Base-by-base conservation (phyloP, 2,888 invertebrate genomes). In the Caenorhabditis japonica region DNA sequence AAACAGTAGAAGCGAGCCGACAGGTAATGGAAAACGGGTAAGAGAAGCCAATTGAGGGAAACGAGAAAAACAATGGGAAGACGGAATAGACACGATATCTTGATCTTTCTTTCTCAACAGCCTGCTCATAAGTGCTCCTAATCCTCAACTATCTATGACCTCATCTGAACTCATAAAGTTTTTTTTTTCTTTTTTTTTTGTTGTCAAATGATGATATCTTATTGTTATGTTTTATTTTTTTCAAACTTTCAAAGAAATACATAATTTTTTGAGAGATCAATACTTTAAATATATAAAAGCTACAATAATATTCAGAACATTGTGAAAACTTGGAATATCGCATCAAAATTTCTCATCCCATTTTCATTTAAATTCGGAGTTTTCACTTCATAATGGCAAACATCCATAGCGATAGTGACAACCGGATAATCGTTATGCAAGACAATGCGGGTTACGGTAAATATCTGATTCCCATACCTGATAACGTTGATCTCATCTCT, bases 381-480 rank as follows among this genome's bases (percentile, higher is more conserved):
- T n/a, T 30, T 30, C 30, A 30, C 30, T 30, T 10, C 30, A 30
- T 30, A 41, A n/a, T 38, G 13, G 10, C 39, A 23, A 53, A 44
- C 44, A 53, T 10, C 43, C 46, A 23, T 53, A 17, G 36, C 44
- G 62, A 62, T 62, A 7, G 33, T 55, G 62, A 55, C 62, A 64
- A 64, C 62, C 47, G 62, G 55, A 64, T 55, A 55, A 64, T 38
- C n/a, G 25, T 55, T 51, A 64, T 38, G 62, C 38, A 55, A 47
- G 30, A 7, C 7, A 10, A 30, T 10, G 30, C 5, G 27, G 49
- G 44, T 51, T 66, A 56, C 56, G 56, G 66, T 66, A 64, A 19
- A 15, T 36, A 27, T 15, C 36, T n/a, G 66, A 66, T 64, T 47
- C 23, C 7, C 25, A 43, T 21, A 30, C 7, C 36, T 51, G 66